phyloP scores from a whole-genome alignment of 1,140 invertebrate genomes.

The Pogonomyrmex barbatus region DNA sequence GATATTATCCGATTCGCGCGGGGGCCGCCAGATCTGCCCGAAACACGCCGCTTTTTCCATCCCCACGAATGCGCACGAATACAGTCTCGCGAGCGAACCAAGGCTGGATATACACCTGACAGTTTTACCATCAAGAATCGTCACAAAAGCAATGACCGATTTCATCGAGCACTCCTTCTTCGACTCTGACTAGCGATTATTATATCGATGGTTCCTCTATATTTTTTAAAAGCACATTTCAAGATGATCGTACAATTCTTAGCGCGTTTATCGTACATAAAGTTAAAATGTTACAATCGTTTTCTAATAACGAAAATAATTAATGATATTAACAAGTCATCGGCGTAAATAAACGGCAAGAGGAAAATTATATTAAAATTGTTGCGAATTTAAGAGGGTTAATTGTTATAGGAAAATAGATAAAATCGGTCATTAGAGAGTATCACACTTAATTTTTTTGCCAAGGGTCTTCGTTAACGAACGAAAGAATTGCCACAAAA shows the following conservation, averaged over 20 bases:
- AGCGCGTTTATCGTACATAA: slow-evolving; percentile 28
- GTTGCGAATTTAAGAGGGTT: slow-evolving; percentile 11
- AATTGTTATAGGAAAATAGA: neutral
- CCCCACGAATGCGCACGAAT: neutral
- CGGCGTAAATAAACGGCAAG: neutral
- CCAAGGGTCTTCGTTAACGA: neutral
- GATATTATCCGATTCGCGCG: slow-evolving; percentile 77
- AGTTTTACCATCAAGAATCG: slow-evolving; percentile 34
- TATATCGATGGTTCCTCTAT: neutral
- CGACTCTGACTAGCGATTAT: neutral
- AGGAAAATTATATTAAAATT: neutral
- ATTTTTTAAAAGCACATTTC: slow-evolving; percentile 7
- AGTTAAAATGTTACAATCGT: slow-evolving; percentile 1
- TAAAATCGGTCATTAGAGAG: slow-evolving; percentile 14
- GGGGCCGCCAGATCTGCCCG: slow-evolving; percentile 79
- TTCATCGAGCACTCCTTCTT: slow-evolving; percentile 25
- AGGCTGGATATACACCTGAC: slow-evolving; percentile 53
- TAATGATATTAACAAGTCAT: neutral
- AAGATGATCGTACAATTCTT: neutral
- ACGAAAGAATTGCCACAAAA: neutral
- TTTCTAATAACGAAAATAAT: slow-evolving; percentile 24
- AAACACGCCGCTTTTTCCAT: slow-evolving; percentile 7
- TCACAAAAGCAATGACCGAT: slow-evolving; percentile 22
- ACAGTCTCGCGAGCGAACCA: slow-evolving; percentile 23
- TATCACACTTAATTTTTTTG: slow-evolving; percentile 31